Percentiles rank a stretch among this genome's conserved stretches.
These are phyloP conservation scores for Bombus superbus DNA, from an alignment of 1,140 invertebrate species.

Conservation along the genomic window DNA sequence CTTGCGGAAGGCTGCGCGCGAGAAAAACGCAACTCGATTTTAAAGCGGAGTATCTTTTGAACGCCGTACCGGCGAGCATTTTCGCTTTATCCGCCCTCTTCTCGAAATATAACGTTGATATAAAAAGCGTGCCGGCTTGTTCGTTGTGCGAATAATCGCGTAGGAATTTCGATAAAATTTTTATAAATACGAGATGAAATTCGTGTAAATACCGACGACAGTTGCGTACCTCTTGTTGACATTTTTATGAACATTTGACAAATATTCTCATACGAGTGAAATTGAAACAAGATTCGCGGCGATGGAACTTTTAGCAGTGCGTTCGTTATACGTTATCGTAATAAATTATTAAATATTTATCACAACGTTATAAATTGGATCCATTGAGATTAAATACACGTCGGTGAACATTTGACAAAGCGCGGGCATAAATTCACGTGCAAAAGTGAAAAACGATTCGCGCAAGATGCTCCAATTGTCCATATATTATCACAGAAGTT, in stretches of 20 bases:
- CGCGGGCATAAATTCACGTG: neutral
- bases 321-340: neutral
- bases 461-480: neutral
- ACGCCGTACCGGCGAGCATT: too few relatives aligned
- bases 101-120: neutral
- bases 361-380: neutral
- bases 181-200: too few relatives aligned
- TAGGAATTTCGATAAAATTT: too few relatives aligned
- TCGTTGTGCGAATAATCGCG: too few relatives aligned
- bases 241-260: neutral
- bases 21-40: too few relatives aligned
- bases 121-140: rapidly evolving
- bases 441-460: neutral
- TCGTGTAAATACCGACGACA: too few relatives aligned
- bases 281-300: neutral
- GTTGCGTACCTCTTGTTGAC: too few relatives aligned
- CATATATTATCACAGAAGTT: neutral
- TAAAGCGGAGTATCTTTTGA: neutral
- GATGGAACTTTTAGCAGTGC: neutral
- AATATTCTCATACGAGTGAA: neutral
- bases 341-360: neutral
- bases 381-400: neutral
- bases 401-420: neutral
- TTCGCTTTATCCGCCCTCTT: neutral
- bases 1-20: neutral